Base-by-base conservation (phyloP, 2,113 vertebrate genomes). In the Egretta garzetta region DNA sequence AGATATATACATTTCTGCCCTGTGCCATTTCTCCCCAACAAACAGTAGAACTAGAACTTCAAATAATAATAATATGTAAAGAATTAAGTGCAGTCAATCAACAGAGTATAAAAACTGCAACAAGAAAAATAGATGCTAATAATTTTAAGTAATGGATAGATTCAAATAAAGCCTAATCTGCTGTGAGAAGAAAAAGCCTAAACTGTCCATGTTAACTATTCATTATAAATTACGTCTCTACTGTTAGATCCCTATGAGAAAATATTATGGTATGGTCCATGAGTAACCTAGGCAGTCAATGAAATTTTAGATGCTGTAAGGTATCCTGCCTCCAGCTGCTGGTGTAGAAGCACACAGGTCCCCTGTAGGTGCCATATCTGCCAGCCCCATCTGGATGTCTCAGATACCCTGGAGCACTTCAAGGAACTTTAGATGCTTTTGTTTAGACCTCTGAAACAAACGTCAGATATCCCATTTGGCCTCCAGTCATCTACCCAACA, bases 321-420 rank as follows among this genome's bases (percentile, higher is more conserved):
- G 22, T 60, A 15, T 15, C 73, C 27, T 79, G 19, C 37, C 30
- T 67, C 50, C 47, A 62, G 33, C 45, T 47, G 16, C 12, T 4
- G 3, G 4, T 50, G 41, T 21, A 28, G 47, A 64, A 47, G 45
- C 15, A 37, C 41, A 66, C 19, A 59, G 47, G 6, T 37, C 14
- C 14, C 35, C 35, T 3, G 1, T n/a, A 53, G 37, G 3, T 28
- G 28, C 13, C 11, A 4, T 6, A 10, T 7, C 33, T 60, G n/a
- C 27, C 49, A 64, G 35, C 16, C 35, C 21, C 18, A 11, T 21
- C 20, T 7, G 41, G 53, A 13, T 70, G 27, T 53, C 45, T 77
- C 63, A 43, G 53, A 28, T 23, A 86, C 23, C 33, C 30, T 14
- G 33, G 6, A 45, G 39, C 47, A 67, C 49, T 55, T 55, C 52